Evolutionary conservation across 2,888 invertebrate genomes (phyloP).

Genomic region (Diarsia brunnea): DNA sequence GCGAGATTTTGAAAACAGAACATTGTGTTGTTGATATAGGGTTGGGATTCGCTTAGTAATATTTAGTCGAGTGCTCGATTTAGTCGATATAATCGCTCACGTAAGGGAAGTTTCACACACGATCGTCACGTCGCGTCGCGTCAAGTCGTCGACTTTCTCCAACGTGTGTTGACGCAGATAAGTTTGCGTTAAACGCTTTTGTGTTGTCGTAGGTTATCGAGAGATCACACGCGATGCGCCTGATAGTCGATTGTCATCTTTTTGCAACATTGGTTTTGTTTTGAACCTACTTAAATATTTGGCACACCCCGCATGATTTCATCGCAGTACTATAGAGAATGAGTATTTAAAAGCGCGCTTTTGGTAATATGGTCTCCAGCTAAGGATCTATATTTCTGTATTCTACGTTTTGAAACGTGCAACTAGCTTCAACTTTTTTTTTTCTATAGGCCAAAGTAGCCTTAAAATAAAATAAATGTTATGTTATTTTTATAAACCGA

Average conservation of each 20-base stretch:
- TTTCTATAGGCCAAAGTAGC: no score
- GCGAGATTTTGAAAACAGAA: slow-evolving; percentile 52
- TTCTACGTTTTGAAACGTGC: not conserved
- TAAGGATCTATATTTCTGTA: not conserved
- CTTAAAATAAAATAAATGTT: no score
- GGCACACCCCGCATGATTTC: not conserved
- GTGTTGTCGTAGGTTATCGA: slow-evolving; percentile 81
- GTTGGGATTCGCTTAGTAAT: slow-evolving; percentile 45
- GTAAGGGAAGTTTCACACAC: slow-evolving; percentile 79
- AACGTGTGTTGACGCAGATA: slow-evolving; percentile 71
- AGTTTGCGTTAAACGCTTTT: slow-evolving; percentile 72
- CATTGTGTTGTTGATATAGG: slow-evolving; percentile 40
- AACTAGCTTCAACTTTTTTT: not conserved
- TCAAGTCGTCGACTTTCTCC: slow-evolving; percentile 76
- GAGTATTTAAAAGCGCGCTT: not conserved
- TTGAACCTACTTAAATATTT: not conserved
- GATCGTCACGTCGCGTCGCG: slow-evolving; percentile 76
- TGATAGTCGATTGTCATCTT: slow-evolving; percentile 62
- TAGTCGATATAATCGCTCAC: slow-evolving; percentile 84
- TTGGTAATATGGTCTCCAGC: not conserved
- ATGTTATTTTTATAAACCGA: no score
- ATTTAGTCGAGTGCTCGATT: slow-evolving; percentile 70
- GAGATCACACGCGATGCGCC: slow-evolving; percentile 60
- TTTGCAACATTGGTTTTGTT: slow-evolving; percentile 48
- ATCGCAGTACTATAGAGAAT: not conserved